phyloP scores from a whole-genome alignment of 64 coral and sea anemone genomes.

The Pocillopora damicornis region DNA sequence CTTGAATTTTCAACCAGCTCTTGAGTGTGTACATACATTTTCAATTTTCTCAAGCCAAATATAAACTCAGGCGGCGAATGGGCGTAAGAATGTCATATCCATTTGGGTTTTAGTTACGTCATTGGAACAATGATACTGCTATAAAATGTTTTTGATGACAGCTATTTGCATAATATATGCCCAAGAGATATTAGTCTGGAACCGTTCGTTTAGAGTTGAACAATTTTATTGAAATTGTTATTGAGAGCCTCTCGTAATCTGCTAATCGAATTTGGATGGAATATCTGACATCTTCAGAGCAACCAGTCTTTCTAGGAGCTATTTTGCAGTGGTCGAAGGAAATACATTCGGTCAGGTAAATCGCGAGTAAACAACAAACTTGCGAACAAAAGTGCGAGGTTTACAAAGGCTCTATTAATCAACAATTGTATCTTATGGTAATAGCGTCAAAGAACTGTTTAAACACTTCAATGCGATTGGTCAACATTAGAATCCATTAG shows the following conservation, averaged over 20 bases:
- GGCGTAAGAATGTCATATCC: too few species aligned
- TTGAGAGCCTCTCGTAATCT: too few species aligned
- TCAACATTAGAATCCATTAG: slow-evolving; percentile 16
- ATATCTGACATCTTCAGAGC: neutral
- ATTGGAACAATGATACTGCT: neutral
- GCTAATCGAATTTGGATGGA: neutral
- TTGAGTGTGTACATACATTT: neutral
- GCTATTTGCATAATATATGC: neutral
- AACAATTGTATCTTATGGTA: slow-evolving; percentile 14
- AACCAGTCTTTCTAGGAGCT: neutral
- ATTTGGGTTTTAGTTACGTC: neutral
- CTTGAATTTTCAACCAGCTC: neutral
- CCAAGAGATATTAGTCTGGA: neutral
- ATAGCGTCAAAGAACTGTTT: slow-evolving; percentile 27
- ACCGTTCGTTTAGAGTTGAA: too few species aligned
- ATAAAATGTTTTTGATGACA: neutral
- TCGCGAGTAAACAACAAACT: neutral
- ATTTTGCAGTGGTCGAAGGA: neutral
- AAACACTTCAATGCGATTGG: slow-evolving; percentile 35
- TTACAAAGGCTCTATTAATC: slow-evolving; percentile 23
- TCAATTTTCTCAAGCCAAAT: neutral
- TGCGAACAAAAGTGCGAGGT: neutral
- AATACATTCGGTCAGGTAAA: neutral
- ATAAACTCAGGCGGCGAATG: neutral
- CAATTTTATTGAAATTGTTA: too few species aligned